Evolutionary conservation across 2,888 invertebrate genomes (phyloP), one percentile per base, ranked within the genome.

Genomic region (Amphipoea oculea): DNA sequence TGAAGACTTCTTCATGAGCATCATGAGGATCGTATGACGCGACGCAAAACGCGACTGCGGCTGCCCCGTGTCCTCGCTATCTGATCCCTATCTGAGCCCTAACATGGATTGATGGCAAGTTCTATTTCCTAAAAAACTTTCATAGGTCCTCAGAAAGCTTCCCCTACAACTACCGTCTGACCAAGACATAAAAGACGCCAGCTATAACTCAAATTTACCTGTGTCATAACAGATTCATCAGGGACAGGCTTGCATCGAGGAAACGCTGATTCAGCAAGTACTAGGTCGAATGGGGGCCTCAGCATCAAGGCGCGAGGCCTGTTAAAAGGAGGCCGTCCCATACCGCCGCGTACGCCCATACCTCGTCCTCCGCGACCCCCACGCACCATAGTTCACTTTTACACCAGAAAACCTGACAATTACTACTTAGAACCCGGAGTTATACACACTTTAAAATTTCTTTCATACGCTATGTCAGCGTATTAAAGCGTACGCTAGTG

Each of bases 251-350:
- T 97, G 23, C 99, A 98, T 89, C 98, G 97, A 0, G 99, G 99
- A 92, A 99, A 99, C 3, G 98, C 98, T 62, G 98, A 98, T 93
- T 99, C 99, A 83, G 99, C 99, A 62, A 99, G 96, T 1, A 98
- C 98, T 82, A 99, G 96, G 93, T 99, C 99, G 90, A 99, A 99
- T 0, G 99, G 99, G 90, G 99, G 98, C 63, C 98, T 97, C 82
- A 94, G 95, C 97, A 96, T 94, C 86, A 95, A 78, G 36, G 95
- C 93, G 62, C 96, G 92, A 6, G 96, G 96, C 81, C 96, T 94
- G 89, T 94, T 96, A 89, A 95, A 96, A 60, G 95, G 96, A 72
- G 96, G 96, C 40, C 96, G 96, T 7, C 96, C 96, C 94, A 98
- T 98, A 73, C 96, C 96, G 63, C 98, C 98, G 60, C 98, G 97